Base-by-base conservation (phyloP, 2,888 invertebrate species). In the Cheilosia scutellata region DNA sequence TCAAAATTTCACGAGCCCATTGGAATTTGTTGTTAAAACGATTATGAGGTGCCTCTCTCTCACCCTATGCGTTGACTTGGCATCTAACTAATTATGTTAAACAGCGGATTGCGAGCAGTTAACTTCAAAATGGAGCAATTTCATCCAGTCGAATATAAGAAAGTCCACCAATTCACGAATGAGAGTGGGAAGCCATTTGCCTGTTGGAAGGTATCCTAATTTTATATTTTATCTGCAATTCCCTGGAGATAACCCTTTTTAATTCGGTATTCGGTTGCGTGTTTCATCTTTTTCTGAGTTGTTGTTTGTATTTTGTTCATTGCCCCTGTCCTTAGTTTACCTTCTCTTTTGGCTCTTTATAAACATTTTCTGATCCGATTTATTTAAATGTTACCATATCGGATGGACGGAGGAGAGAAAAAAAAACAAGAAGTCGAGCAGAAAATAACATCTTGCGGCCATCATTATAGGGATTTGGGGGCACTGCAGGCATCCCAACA, bases 191-290 rank as follows among this genome's bases (percentile, higher is more conserved):
- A 40, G n/a, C 58, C 63, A 68, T 71, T 72, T 44, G 29, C 13
- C 20, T 20, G 11, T 13, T 20, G 44, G 51, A 58, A 47, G 75
- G 68, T 70, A 75, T 70, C 75, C 63, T 75, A 79, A 74, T 84
- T 84, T 75, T 51, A 79, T 65, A 84, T 76, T 80, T 84, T 84
- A 79, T 84, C 80, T 75, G 53, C 70, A 75, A 80, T 79, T 65
- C 84, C 70, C 84, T 55, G 57, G 84, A 66, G 84, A 76, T 80
- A 80, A 84, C 79, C 80, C 83, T 75, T 80, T 79, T 71, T 65
- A 75, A 71, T 71, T 79, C 51, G 53, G 62, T 37, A 27, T 57
- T 62, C 58, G 44, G 71, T 51, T 53, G 71, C 20, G 16, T 60
- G 71, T 76, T 82, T 77, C 77, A 72, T 72, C 70, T 70, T 70